Base-by-base conservation (phyloP, 2,888 invertebrate species). In the Heteromyza rotundicornis region DNA sequence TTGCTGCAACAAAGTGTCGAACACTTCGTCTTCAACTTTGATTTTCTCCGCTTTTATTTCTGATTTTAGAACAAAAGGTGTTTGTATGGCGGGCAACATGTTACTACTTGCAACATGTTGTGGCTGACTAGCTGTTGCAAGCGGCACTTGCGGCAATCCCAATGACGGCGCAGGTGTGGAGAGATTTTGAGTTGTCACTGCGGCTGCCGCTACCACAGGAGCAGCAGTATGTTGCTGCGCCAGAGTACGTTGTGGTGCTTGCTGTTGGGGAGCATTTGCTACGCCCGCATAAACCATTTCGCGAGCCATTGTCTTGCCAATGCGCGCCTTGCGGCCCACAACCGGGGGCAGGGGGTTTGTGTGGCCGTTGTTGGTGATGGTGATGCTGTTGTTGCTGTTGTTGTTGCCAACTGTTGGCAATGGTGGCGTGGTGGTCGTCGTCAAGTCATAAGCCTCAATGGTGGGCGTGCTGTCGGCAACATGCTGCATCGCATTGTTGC, bases 301-400 rank as follows among this genome's bases (percentile, higher is more conserved):
- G 19, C 90, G 83, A 8, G 89, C 90, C 89, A 90, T 90, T 24
- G 86, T 88, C 77, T 90, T 90, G 53, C 87, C 87, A 55, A 87
- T 82, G 57, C 87, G 83, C 24, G 87, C 87, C 73, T 86, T 86
- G 36, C 86, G 79, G 47, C 84, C 83, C 50, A 77, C 57, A 17
- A 67, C 5, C 12, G 67, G 64, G 1, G 53, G 8, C 8, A 49
- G n/a, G 27, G 32, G 24, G 54, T 22, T 53, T 36, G 12, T 49
- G 40, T 57, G 36, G 52, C 36, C 17, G 16, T 14, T 40, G 32
- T 22, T 56, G 32, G 22, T 47, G 44, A 3, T 35, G 49, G 14
- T 47, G 53, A 19, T 14, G 27, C 12, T 19, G 47, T n/a, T 20
- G 69, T 68, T 40, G 67, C 49, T 19, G 72, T 60, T 66, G 68